A percentile compares a stretch with the other conserved stretches of the same genome.
Evolutionary conservation across 2,113 vertebrate genomes (phyloP).

Genomic region (Ophthalmolycus amberensis): DNA sequence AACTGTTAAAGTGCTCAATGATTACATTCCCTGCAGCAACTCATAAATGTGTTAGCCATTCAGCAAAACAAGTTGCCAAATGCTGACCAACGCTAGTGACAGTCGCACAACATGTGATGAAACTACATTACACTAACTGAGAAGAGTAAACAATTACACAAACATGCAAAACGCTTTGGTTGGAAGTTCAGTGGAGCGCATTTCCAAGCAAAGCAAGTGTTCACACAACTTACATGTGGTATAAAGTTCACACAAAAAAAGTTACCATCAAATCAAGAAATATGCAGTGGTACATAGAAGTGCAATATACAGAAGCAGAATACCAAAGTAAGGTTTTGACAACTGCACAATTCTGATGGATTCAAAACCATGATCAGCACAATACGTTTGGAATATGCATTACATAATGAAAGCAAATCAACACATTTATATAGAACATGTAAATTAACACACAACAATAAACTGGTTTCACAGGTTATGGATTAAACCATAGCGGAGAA

Average conservation of each 20-base stretch:
- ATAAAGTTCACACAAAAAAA: conserved; percentile 60
- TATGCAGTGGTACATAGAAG: conserved; percentile 53
- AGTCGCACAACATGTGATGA: conserved; percentile 69
- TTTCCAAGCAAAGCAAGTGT: conserved; percentile 79
- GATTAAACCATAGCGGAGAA: conserved; percentile 62
- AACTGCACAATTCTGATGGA: conserved; percentile 57
- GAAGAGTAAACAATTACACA: conserved; percentile 78
- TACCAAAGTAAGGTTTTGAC: conserved; percentile 57
- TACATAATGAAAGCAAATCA: conserved; percentile 64
- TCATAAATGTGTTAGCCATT: conserved; percentile 42
- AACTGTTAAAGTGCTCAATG: neutral
- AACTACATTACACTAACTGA: conserved; percentile 67
- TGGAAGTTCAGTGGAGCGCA: conserved; percentile 72
- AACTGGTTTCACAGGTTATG: conserved; percentile 61
- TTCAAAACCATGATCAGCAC: conserved; percentile 46
- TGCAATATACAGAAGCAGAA: conserved; percentile 67
- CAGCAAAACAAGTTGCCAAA: conserved; percentile 63
- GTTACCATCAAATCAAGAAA: conserved; percentile 60
- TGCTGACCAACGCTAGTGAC: conserved; percentile 53
- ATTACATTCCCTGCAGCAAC: conserved; percentile 32
- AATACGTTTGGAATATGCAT: conserved; percentile 50
- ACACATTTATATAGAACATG: conserved; percentile 42
- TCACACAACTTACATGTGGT: conserved; percentile 64
- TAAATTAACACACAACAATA: conserved; percentile 42
- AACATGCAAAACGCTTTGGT: conserved; percentile 86